Evolutionary conservation across 2,888 invertebrate genomes (phyloP), one percentile per base, ranked within the genome.

Genomic region (Hydriomena furcata): DNA sequence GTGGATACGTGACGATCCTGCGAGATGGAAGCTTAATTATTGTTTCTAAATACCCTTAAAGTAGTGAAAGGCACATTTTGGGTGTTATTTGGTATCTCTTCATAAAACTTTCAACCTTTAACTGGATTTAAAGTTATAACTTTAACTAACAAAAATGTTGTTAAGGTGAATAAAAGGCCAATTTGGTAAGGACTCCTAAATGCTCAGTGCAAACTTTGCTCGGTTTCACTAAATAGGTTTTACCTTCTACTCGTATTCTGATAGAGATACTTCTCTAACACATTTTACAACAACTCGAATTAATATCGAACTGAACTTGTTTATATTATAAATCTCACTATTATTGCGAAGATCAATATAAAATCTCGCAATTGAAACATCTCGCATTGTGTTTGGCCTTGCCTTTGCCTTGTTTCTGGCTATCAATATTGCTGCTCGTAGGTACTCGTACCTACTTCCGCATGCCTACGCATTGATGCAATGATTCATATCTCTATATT

Each of bases 1-100:
- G 34, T 35, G 23, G 17, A 21, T 23, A 10, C 28, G 38, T n/a
- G 24, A 25, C 37, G 32, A 13, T 35, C 8, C 27, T 34, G 6
- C 12, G 27, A 32, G 20, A 21, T 12, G 12, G 10, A 11, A 27
- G 37, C 36, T 38, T 38, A 21, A 41, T 48, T 41, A 32, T 27
- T 34, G 49, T 49, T 49, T 37, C 12, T 10, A 34, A 32, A 34
- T 37, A 32, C 30, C 27, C 27, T n/a, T n/a, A n/a, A n/a, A n/a
- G n/a, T n/a, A n/a, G n/a, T n/a, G n/a, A n/a, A n/a, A 24, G 31
- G 31, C 31, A 43, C 37, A 43, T 32, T 48, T 20, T 5, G 24
- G 40, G 47, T 25, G 28, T 17, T 48, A 35, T 30, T 31, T 17
- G 35, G 24, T 24, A 25, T 13, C 5, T 11, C 8, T 20, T 38